Base-by-base conservation (phyloP, 2,888 invertebrate genomes). In the Cotesia congregata region DNA sequence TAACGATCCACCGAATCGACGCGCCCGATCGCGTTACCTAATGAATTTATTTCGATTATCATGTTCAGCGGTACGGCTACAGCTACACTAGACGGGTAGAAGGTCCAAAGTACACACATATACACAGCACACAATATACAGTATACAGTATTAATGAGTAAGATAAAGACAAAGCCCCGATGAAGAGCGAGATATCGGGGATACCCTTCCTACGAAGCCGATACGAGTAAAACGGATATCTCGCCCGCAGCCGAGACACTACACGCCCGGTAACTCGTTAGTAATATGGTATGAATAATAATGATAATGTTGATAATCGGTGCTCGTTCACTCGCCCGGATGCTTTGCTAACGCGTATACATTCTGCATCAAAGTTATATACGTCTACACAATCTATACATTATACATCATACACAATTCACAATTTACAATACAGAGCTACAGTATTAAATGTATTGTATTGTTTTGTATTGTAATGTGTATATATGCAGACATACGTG, bases 41-140 rank as follows among this genome's bases (percentile, higher is more conserved):
- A 83, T 83, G 83, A 83, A 83, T 82, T 83, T 81, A 81, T 81
- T 81, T 82, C 79, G 79, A 82, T 82, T 83, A 82, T 79, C 79
- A 77, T 77, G 78, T 80, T 81, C 77, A 81, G 80, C 80, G 78
- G 30, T 79, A 78, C 78, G 79, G 78, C 79, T 30, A 30, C 30
- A 30, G 3, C 30, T 30, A 30, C 30, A 30, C 30, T 30, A 30
- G 30, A 30, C 30, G 30, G 30, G 30, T 30, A 7, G 50, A 12
- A 50, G 12, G 50, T 50, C 12, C 12, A 50, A 50, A 50, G 50
- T 12, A 50, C 12, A 50, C 3, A 12, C 12, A 50, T 12, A 9
- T 7, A 4, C 50, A 41, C 41, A 41, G 61, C 60, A 17, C 17
- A 17, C n/a, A n/a, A n/a, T n/a, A 20, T 20, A 20, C 3, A 20